A percentile compares a stretch with the other conserved stretches of the same genome.
Evolutionary conservation across 2,113 vertebrate species (phyloP).

Genomic region (Aplodontia rufa): DNA sequence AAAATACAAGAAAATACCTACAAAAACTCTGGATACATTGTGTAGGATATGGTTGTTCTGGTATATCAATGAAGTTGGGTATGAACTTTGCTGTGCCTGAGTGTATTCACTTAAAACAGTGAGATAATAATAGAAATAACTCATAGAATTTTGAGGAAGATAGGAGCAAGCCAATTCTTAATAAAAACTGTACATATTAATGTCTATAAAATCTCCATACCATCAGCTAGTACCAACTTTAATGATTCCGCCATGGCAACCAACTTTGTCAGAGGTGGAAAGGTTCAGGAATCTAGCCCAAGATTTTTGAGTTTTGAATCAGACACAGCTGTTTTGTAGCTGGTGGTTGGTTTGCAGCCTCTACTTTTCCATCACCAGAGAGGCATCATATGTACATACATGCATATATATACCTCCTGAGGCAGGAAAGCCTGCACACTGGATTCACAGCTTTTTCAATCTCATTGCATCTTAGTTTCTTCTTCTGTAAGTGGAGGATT

Average conservation of each 20-base stretch:
- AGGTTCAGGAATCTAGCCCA: not conserved
- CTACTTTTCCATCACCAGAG: not conserved
- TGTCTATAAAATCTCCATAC: not conserved
- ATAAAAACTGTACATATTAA: not conserved
- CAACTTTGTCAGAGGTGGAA: not conserved
- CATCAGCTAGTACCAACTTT: not conserved
- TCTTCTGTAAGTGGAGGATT: not conserved
- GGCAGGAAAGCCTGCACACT: not conserved
- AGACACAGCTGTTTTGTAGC: not conserved
- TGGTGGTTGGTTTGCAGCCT: not conserved
- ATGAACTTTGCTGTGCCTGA: not conserved
- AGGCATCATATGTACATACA: too few relatives aligned
- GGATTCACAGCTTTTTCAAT: not conserved
- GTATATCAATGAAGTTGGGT: not conserved
- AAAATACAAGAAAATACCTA: not conserved
- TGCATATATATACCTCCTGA: accelerated
- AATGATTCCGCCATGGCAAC: not conserved
- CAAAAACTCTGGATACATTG: not conserved
- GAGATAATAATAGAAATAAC: not conserved
- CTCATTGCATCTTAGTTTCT: not conserved
- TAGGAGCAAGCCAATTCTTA: not conserved
- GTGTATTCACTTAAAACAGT: not conserved
- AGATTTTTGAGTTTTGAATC: not conserved
- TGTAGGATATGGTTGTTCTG: not conserved
- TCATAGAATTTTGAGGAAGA: not conserved